Percentiles rank a stretch among this genome's conserved stretches.
phyloP scores from a whole-genome alignment of 2,113 vertebrate genomes.

The Zosterops japonicus region DNA sequence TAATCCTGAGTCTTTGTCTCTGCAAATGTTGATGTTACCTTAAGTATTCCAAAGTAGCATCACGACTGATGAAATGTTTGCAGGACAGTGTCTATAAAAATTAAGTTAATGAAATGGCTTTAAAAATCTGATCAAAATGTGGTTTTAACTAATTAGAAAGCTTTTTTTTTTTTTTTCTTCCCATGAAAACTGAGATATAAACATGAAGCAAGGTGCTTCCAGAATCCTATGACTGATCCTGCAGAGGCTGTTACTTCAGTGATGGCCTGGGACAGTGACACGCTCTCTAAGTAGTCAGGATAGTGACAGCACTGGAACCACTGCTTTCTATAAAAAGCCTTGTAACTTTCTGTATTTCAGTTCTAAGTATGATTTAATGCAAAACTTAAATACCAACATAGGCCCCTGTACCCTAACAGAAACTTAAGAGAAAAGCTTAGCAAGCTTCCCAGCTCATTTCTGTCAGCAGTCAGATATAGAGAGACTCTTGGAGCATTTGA shows the following conservation, averaged over 20 bases:
- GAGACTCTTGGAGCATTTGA: not conserved
- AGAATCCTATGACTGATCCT: not conserved
- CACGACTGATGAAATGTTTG: not conserved
- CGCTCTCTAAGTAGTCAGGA: fast-evolving
- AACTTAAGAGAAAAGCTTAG: not conserved
- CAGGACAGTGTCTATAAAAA: not conserved
- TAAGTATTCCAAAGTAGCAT: not conserved
- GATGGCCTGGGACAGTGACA: not conserved
- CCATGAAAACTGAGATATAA: not conserved
- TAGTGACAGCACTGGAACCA: not conserved
- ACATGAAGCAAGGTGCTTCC: not conserved
- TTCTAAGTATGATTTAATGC: not conserved
- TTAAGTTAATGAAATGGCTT: not conserved
- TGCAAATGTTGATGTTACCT: not conserved
- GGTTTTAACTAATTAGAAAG: not conserved
- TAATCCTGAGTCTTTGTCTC: not conserved
- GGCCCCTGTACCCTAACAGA: not conserved
- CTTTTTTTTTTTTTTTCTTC: not conserved
- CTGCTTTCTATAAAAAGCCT: not conserved
- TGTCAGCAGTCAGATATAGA: not conserved
- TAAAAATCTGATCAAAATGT: not conserved
- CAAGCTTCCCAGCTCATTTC: not conserved
- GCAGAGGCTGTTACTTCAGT: not conserved
- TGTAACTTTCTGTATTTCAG: not conserved
- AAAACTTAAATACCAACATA: not conserved